phyloP scores from a whole-genome alignment of 1,140 invertebrate genomes.

The Pogonomyrmex barbatus region DNA sequence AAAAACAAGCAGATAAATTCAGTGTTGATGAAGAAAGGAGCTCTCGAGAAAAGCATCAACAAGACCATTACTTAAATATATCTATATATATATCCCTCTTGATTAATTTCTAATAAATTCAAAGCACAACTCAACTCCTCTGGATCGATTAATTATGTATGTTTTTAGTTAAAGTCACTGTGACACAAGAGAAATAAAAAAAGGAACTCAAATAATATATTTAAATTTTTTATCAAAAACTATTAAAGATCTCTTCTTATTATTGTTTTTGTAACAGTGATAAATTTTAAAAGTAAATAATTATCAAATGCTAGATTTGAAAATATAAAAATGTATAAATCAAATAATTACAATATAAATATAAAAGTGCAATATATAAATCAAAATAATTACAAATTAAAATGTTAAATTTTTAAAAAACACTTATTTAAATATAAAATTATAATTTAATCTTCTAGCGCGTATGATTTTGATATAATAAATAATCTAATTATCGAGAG shows the following conservation, averaged over 20 bases:
- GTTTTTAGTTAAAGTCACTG: neutral
- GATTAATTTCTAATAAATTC: neutral
- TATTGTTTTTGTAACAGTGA: neutral
- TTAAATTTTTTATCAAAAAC: neutral
- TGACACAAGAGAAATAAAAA: neutral
- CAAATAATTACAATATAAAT: neutral
- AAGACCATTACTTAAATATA: neutral
- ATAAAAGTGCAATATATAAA: neutral
- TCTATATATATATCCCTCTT: neutral
- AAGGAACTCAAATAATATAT: neutral
- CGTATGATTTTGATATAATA: neutral
- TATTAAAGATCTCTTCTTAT: neutral
- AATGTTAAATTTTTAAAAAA: neutral
- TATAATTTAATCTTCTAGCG: neutral
- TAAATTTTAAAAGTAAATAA: neutral
- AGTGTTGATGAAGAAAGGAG: neutral
- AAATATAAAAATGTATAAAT: neutral
- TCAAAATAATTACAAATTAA: neutral
- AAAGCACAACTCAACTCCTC: neutral
- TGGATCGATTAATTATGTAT: neutral
- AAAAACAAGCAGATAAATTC: neutral
- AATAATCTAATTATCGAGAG: no score
- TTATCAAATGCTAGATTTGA: neutral
- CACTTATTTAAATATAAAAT: neutral
- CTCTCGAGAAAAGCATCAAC: constrained; percentile 3